phyloP scores from a whole-genome alignment of 2,113 vertebrate species.

The Tragelaphus strepsiceros region DNA sequence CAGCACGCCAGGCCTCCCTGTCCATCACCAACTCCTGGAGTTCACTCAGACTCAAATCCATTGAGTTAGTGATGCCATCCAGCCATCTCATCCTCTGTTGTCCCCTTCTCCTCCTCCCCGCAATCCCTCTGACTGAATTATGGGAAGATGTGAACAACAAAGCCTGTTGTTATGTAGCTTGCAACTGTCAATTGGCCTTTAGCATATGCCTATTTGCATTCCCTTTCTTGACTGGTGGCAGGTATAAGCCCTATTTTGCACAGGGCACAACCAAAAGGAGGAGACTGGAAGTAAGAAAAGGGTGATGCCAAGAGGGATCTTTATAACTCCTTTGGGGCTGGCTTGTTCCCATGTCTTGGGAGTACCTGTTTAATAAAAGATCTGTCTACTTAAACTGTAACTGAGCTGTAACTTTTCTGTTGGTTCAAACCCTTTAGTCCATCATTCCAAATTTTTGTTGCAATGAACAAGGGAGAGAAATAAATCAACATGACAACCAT shows the following conservation, averaged over 20 bases:
- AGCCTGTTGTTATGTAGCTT: neutral
- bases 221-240: neutral
- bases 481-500: neutral
- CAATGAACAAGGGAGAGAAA: neutral
- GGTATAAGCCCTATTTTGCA: neutral
- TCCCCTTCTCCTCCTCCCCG: too few relatives aligned
- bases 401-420: neutral
- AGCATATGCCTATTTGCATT: neutral
- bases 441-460: neutral
- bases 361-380: neutral
- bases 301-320: neutral
- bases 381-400: neutral
- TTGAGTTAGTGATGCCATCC: too few relatives aligned
- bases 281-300: neutral
- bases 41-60: too few relatives aligned
- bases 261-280: neutral
- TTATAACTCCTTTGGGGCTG: neutral
- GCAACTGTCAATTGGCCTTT: neutral
- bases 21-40: too few relatives aligned
- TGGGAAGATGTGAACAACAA: neutral
- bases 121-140: neutral
- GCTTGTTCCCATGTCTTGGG: neutral
- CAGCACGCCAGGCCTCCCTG: too few relatives aligned
- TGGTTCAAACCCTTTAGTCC: neutral
- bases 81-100: too few relatives aligned